Evolutionary conservation across 2,113 vertebrate genomes (phyloP).

Genomic region (Chaetodon trifascialis): DNA sequence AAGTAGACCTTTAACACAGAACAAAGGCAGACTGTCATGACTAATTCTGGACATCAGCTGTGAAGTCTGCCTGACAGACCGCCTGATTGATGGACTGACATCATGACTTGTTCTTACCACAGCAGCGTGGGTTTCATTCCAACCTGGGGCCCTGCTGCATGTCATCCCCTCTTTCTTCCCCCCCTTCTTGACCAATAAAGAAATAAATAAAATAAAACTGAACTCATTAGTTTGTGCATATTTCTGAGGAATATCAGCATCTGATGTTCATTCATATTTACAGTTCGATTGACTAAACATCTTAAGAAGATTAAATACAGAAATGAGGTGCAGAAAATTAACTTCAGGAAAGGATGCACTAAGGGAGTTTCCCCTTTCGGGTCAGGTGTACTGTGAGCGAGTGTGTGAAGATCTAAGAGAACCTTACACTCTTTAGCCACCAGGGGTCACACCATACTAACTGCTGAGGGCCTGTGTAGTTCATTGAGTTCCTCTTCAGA

Average conservation of each 20-base stretch:
- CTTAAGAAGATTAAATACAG: no score
- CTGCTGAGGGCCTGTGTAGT: not conserved
- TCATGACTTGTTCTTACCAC: not conserved
- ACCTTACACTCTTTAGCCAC: constrained; percentile 40
- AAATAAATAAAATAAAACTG: no score
- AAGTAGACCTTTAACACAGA: not conserved
- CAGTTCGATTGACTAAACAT: not conserved
- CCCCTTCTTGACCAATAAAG: no score
- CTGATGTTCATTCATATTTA: not conserved
- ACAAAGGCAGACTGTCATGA: constrained; percentile 2
- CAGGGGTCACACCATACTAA: constrained; percentile 60
- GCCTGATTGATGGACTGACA: not conserved
- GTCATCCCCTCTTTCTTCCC: no score
- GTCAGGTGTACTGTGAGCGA: not conserved
- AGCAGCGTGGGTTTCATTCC: no score
- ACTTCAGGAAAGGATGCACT: not conserved
- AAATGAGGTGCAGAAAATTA: no score
- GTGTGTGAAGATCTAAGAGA: constrained; percentile 1
- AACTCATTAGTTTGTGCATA: no score
- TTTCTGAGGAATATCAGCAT: not conserved
- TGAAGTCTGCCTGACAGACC: not conserved
- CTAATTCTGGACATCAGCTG: not conserved
- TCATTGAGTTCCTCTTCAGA: constrained; percentile 31
- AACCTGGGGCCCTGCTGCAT: no score
- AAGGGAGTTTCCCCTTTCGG: not conserved